Evolutionary conservation across 1,140 invertebrate species (phyloP).

Genomic region (Dendroctonus valens): DNA sequence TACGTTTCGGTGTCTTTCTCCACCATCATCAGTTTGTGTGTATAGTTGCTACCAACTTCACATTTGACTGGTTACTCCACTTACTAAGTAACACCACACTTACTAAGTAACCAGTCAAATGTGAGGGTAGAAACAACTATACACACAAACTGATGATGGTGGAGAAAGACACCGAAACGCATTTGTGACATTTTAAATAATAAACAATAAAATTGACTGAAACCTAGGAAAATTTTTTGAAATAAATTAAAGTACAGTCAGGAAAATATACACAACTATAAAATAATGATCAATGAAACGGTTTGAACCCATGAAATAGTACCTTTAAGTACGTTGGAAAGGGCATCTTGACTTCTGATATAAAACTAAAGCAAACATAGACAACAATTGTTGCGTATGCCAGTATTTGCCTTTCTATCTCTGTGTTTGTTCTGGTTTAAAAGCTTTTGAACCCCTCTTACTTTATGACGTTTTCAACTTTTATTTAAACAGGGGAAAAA

Average conservation of each 20-base stretch:
- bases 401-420: conserved; percentile 19
- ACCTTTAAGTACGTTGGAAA: neutral
- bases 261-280: no score
- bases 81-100: no score
- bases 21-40: no score
- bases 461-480: neutral
- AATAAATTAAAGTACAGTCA: no score
- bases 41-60: neutral
- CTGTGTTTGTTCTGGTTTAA: conserved; percentile 22
- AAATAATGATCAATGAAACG: neutral
- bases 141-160: no score
- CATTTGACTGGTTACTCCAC: neutral
- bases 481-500: neutral
- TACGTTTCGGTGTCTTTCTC: no score
- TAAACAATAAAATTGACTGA: no score
- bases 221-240: no score
- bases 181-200: no score
- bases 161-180: no score
- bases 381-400: conserved; percentile 25
- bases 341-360: conserved; percentile 14
- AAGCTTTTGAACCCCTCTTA: conserved; percentile 16
- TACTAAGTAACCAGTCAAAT: no score
- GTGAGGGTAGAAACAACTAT: no score
- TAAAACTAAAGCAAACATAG: conserved; percentile 19
- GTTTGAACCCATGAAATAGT: neutral